Conservation (phyloP, 1,140 invertebrate genomes). For the Lasaia peninsularis region DNA sequence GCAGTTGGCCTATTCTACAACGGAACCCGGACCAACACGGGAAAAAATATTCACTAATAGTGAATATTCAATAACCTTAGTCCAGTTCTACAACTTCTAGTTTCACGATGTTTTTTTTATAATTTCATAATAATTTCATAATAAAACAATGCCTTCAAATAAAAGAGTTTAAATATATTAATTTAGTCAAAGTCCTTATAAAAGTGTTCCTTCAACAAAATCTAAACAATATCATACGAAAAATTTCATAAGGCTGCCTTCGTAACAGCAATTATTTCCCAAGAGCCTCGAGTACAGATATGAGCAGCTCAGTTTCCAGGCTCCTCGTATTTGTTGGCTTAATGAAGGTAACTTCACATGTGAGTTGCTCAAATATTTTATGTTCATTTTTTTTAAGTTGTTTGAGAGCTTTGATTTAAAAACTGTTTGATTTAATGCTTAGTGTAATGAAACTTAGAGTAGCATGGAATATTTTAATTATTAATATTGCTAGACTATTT, state of each 20-base stretch:
- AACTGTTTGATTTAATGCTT: no score
- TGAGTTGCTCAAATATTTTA: constrained; percentile 15
- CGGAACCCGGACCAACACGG: no score
- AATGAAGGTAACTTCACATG: constrained; percentile 35
- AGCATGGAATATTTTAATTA: no score
- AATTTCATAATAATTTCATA: no score
- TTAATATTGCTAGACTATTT: no score
- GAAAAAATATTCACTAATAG: no score
- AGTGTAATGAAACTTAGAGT: no score
- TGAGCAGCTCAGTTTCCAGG: constrained; percentile 47
- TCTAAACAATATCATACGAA: constrained; percentile 33
- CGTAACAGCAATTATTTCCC: constrained; percentile 64
- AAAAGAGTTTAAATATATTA: background rate
- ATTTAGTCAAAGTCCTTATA: constrained; percentile 3
- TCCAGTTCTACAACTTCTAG: no score
- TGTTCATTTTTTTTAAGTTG: background rate
- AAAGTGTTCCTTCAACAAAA: constrained; percentile 20
- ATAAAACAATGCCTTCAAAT: background rate
- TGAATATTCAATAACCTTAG: no score
- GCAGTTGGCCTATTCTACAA: no score
- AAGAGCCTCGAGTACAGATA: constrained; percentile 53
- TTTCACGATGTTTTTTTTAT: no score
- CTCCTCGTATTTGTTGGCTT: constrained; percentile 55
- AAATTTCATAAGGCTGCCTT: constrained; percentile 61
- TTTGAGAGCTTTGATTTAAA: background rate